A percentile compares a stretch with the other conserved stretches of the same genome.
Conservation (phyloP, 2,797 vertebrate species). For the Poecile montanus region DNA sequence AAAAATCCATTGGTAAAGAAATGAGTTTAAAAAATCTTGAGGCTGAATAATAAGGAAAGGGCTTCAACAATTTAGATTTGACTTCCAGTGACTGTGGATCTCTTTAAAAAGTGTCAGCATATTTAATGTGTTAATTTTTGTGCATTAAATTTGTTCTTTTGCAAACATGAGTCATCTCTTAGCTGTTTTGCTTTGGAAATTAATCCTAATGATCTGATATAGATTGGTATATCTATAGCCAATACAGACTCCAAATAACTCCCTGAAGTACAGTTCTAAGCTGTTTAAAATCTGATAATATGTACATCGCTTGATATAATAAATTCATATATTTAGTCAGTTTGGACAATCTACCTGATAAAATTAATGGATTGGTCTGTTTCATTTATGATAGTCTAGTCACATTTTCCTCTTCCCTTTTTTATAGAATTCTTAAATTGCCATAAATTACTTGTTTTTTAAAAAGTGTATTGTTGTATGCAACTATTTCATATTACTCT, state of each 20-base stretch:
- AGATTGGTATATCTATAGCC: too few relatives aligned
- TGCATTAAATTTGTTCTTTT: background rate
- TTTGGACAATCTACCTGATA: background rate
- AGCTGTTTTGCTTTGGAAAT: background rate
- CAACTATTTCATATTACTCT: conserved; percentile 54
- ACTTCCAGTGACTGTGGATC: background rate
- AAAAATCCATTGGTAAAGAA: background rate
- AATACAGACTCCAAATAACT: background rate
- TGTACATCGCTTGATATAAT: background rate
- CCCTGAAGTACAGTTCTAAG: background rate
- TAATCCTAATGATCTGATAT: background rate
- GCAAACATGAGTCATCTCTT: background rate
- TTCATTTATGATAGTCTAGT: background rate
- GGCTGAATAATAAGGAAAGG: background rate
- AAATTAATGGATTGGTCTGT: background rate
- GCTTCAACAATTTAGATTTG: background rate
- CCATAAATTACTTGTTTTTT: background rate
- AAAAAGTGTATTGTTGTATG: conserved; percentile 33
- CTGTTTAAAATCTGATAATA: background rate
- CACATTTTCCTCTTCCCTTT: background rate
- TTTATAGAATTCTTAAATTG: background rate
- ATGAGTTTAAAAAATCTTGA: background rate
- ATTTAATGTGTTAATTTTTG: background rate
- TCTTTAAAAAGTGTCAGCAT: background rate
- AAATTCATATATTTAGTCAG: background rate